phyloP scores from a whole-genome alignment of 2,113 vertebrate genomes.

The Lates calcarifer region DNA sequence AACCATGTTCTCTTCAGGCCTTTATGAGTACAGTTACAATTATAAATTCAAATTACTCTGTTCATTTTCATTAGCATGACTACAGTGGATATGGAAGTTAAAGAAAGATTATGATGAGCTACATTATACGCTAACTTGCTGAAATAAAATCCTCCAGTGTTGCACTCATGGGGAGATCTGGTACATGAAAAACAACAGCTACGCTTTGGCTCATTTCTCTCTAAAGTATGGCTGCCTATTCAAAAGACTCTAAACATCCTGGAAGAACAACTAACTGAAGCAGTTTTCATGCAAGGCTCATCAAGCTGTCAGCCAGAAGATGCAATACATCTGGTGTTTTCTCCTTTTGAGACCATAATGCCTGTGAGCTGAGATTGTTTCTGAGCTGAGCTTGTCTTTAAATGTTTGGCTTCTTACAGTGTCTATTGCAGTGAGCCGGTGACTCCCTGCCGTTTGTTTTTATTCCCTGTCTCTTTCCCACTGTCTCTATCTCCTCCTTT shows the following conservation, averaged over 20 bases:
- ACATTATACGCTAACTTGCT: background rate
- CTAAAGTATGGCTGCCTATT: constrained; percentile 16
- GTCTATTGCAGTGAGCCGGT: constrained; percentile 2
- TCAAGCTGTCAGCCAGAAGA: constrained; percentile 59
- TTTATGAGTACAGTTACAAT: background rate
- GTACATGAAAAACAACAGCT: constrained; percentile 27
- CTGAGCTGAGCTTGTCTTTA: constrained; percentile 28
- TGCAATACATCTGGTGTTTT: constrained; percentile 60
- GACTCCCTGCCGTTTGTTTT: constrained; percentile 41
- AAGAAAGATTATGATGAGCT: background rate
- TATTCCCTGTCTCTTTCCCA: constrained; percentile 29
- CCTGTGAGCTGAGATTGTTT: constrained; percentile 36
- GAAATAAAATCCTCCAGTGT: constrained; percentile 31
- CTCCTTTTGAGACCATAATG: constrained; percentile 57
- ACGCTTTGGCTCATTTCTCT: constrained; percentile 12
- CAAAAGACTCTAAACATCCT: constrained; percentile 34
- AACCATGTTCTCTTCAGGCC: background rate
- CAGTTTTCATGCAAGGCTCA: constrained; percentile 37
- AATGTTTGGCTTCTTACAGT: constrained; percentile 35
- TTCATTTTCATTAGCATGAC: background rate
- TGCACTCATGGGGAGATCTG: constrained; percentile 1
- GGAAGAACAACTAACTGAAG: constrained; percentile 37
- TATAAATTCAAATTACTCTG: background rate
- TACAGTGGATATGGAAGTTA: background rate
- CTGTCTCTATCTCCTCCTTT: background rate